A percentile compares a stretch with the other conserved stretches of the same genome.
Conservation (phyloP, 2,888 invertebrate species). For the Steinernema carpocapsae region DNA sequence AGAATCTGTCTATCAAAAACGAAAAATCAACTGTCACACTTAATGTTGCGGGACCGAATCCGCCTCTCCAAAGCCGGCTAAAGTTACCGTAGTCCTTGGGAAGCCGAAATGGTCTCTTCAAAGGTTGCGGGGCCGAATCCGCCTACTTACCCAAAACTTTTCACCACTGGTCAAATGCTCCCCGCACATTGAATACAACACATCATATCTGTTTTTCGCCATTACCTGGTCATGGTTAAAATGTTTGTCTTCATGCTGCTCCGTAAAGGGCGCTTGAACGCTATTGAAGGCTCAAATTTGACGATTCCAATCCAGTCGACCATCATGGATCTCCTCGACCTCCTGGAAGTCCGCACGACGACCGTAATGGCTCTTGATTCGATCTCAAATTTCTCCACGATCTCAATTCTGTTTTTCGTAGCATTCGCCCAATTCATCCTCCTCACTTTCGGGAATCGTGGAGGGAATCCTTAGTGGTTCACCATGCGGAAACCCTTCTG, state of each 20-base stretch:
- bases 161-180: constrained; percentile 85
- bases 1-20: too few relatives aligned
- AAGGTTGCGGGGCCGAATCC: too few relatives aligned
- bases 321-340: background rate
- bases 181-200: constrained; percentile 89
- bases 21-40: too few relatives aligned
- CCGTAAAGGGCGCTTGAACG: constrained; percentile 41
- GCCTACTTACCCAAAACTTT: too few relatives aligned
- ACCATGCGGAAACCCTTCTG: constrained; percentile 96
- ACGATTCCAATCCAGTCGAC: background rate
- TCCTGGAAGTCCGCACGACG: background rate
- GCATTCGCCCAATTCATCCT: constrained; percentile 88
- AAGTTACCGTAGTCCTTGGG: too few relatives aligned
- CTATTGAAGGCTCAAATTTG: constrained; percentile 9
- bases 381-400: constrained; percentile 65
- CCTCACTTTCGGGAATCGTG: constrained; percentile 92
- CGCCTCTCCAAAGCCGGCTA: too few relatives aligned
- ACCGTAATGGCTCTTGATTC: background rate
- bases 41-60: too few relatives aligned
- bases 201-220: constrained; percentile 88
- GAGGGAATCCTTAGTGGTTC: constrained; percentile 95
- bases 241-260: constrained; percentile 84
- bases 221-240: constrained; percentile 91
- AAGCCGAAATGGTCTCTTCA: too few relatives aligned
- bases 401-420: constrained; percentile 82